Percentiles rank a stretch among this genome's conserved stretches.
Conservation (phyloP, 2,888 invertebrate species). For the Melinopterus prodromus region DNA sequence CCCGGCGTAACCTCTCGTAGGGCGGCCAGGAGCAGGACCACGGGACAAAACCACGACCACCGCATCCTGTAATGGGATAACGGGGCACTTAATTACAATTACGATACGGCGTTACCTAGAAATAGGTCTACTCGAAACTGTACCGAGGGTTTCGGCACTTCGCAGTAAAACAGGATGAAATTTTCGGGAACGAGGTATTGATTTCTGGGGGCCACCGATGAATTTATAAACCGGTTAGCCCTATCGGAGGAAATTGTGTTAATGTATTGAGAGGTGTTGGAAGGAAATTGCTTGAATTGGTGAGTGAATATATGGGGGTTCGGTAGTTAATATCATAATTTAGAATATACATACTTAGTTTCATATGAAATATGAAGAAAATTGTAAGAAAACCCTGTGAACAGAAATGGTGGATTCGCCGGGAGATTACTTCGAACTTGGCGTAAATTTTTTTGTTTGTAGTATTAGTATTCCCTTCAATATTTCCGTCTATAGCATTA, state of each 20-base stretch:
- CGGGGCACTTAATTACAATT: conserved; percentile 35
- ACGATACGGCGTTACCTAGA: neutral
- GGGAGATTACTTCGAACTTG: no score
- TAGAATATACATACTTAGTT: no score
- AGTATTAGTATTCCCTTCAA: no score
- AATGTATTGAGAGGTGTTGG: neutral
- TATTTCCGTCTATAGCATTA: no score
- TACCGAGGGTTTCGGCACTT: neutral
- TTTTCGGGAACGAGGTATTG: neutral
- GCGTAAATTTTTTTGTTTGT: no score
- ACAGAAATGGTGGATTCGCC: no score
- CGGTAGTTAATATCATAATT: neutral
- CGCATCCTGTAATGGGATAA: conserved; percentile 51
- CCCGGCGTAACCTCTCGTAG: conserved; percentile 56
- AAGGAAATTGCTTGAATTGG: neutral
- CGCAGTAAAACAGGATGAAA: neutral
- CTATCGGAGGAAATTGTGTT: neutral
- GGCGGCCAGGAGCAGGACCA: conserved; percentile 38
- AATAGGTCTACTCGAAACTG: neutral
- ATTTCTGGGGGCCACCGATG: neutral
- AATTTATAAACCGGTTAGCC: neutral
- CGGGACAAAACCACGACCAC: conserved; percentile 47
- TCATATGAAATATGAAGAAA: no score
- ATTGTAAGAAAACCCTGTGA: no score
- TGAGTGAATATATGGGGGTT: neutral